These are phyloP conservation scores for Carassius gibelio DNA, from an alignment of 2,113 vertebrate genomes.

Conservation along the genomic window DNA sequence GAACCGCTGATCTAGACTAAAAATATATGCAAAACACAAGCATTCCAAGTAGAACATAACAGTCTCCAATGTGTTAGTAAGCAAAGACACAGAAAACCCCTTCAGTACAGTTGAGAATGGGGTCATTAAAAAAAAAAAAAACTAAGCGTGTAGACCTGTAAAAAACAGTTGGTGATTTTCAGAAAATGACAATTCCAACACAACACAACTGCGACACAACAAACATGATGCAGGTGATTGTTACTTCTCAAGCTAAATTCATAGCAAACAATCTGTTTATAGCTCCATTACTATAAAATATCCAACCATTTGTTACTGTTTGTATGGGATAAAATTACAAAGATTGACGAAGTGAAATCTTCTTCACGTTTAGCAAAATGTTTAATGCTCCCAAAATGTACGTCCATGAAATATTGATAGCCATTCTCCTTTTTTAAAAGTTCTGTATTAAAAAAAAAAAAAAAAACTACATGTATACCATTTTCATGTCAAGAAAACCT, in stretches of 20 bases:
- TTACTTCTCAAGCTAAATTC: neutral
- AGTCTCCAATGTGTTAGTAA: conserved; percentile 3
- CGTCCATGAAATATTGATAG: conserved; percentile 60
- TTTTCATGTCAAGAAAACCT: conserved; percentile 69
- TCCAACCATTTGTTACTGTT: conserved; percentile 40
- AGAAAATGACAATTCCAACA: neutral
- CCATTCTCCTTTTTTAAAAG: conserved; percentile 65
- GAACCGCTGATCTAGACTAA: neutral
- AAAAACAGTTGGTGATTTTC: neutral
- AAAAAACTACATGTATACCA: conserved; percentile 67
- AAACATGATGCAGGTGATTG: neutral
- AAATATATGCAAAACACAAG: neutral
- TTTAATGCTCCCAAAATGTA: conserved; percentile 51
- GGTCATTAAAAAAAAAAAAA: neutral
- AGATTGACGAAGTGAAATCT: conserved; percentile 53
- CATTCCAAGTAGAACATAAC: neutral
- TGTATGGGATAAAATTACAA: conserved; percentile 44
- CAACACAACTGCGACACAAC: neutral
- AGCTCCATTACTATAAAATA: conserved; percentile 30
- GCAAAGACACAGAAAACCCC: neutral
- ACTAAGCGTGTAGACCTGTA: neutral
- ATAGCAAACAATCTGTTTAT: neutral
- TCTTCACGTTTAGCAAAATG: conserved; percentile 55
- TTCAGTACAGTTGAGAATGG: neutral
- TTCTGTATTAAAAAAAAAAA: conserved; percentile 63